These are phyloP conservation scores for Phortica okadai DNA, from an alignment of 2,888 invertebrate species.

Conservation along the genomic window DNA sequence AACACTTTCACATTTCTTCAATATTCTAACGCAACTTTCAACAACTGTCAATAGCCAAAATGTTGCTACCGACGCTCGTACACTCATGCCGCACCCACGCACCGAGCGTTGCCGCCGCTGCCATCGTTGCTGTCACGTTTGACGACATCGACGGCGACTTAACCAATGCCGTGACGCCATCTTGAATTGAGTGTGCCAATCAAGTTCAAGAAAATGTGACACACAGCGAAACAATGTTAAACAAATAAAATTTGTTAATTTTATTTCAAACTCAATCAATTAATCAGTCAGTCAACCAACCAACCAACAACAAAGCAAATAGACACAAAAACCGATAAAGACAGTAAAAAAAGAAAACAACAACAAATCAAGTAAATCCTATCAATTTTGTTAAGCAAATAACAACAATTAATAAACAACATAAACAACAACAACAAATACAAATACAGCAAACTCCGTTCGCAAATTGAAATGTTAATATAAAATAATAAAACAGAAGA, in stretches of 20 bases:
- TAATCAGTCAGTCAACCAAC: conserved; percentile 47
- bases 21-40: not conserved
- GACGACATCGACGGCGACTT: not conserved
- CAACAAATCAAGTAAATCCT: not conserved
- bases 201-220: conserved; percentile 48
- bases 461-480: conserved; percentile 33
- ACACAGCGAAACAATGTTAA: conserved; percentile 68
- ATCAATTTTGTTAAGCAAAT: conserved; percentile 52
- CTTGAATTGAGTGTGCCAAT: conserved; percentile 54
- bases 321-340: conserved; percentile 46
- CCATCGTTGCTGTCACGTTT: conserved; percentile 10
- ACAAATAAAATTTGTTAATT: conserved; percentile 66
- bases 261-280: conserved; percentile 46
- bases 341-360: conserved; percentile 44
- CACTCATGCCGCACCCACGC: conserved; percentile 19
- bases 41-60: not conserved
- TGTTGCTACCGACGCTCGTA: not conserved
- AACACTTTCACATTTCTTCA: not conserved
- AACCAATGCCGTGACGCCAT: conserved; percentile 46
- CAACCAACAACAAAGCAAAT: conserved; percentile 49
- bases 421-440: conserved; percentile 47
- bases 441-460: conserved; percentile 37
- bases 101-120: conserved; percentile 8
- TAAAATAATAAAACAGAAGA: conserved; percentile 45
- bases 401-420: conserved; percentile 40